phyloP scores from a whole-genome alignment of 2,113 vertebrate species.

The Otus sunia region DNA sequence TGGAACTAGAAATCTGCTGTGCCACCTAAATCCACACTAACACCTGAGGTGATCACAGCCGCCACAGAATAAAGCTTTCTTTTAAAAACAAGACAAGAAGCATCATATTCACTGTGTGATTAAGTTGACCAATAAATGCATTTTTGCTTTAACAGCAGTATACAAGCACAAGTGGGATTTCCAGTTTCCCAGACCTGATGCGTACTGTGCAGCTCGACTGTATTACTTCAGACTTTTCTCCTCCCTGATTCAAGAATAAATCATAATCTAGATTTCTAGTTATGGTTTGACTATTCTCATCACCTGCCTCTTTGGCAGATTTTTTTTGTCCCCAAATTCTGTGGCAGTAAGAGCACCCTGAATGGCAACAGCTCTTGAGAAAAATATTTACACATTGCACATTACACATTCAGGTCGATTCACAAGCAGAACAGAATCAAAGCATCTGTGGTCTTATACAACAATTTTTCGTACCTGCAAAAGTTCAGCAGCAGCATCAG shows the following conservation, averaged over 20 bases:
- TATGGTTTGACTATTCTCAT: not conserved
- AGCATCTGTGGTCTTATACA: not conserved
- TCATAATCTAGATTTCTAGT: not conserved
- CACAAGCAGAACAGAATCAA: not conserved
- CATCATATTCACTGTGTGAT: not conserved
- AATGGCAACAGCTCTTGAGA: not conserved
- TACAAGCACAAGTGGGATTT: not conserved
- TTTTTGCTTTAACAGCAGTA: not conserved
- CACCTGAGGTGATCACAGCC: not conserved
- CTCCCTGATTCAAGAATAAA: not conserved
- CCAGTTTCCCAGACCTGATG: not conserved
- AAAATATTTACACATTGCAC: not conserved
- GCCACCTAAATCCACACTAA: not conserved
- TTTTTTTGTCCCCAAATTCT: not conserved
- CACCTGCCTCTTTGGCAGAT: not conserved
- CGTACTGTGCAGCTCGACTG: not conserved
- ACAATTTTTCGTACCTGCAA: constrained; percentile 81
- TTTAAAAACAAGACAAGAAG: not conserved
- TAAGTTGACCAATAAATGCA: not conserved
- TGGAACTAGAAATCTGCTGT: not conserved
- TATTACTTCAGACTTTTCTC: not conserved
- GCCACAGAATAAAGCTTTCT: not conserved
- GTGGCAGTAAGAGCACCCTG: not conserved
- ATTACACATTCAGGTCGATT: not conserved
- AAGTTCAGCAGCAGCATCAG: constrained; percentile 92